Base-by-base conservation (phyloP, 2,888 invertebrate species). In the Drosophila algonquin region DNA sequence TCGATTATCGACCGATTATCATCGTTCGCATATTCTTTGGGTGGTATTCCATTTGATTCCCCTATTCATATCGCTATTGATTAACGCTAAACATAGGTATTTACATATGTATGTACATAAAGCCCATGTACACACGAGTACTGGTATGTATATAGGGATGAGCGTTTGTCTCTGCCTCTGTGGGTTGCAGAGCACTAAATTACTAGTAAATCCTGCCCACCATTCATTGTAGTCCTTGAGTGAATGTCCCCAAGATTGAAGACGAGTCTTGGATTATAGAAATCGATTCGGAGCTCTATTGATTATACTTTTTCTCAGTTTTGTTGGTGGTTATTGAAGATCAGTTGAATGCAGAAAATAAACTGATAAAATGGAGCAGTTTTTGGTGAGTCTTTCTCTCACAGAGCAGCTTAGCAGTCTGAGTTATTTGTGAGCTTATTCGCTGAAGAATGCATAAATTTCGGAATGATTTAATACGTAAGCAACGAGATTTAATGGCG, bases 161-260 rank as follows among this genome's bases (percentile, higher is more conserved):
- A 21, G 40, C 8, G 4, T 40, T 21, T 52, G 62, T 12, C 40
- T 32, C 32, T 40, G 24, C 60, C 46, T 35, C n/a, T 51, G 58
- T 51, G 46, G 61, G 46, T 76, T 57, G 63, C 54, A 56, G 62
- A 47, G 57, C 79, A 68, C 64, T 78, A 79, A 79, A 78, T 79
- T 79, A 78, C 79, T 69, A 65, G 73, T 62, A 79, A 79, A 81
- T 78, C 79, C 81, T 75, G 76, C 73, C 73, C 58, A 63, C 64
- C 75, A 79, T 79, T 79, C 75, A 79, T 79, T 79, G 18, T 2
- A n/a, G 18, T 59, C 63, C 59, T 63, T 56, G 55, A 65, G 64
- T 62, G 70, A 57, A 63, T 75, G 63, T 75, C 69, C 75, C 75
- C 81, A 81, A 79, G 81, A 78, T 79, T 78, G 81, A 40, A 81